A percentile compares a stretch with the other conserved stretches of the same genome.
phyloP scores from a whole-genome alignment of 2,113 vertebrate species.

The Triplophysa dalaica region DNA sequence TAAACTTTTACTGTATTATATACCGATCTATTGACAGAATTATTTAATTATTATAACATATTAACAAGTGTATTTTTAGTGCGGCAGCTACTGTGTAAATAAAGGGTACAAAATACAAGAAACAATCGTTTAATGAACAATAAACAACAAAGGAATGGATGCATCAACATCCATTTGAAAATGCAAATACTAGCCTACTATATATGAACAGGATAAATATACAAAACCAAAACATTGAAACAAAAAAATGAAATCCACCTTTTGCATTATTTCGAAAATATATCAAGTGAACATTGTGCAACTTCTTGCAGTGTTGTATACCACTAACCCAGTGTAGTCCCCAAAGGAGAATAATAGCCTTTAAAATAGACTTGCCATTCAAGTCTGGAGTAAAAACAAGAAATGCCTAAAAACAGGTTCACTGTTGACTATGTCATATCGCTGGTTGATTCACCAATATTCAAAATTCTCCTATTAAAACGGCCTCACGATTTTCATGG shows the following conservation, averaged over 20 bases:
- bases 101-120: neutral
- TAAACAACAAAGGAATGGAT: neutral
- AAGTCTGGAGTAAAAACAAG: neutral
- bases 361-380: neutral
- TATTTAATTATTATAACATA: neutral
- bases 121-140: neutral
- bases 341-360: neutral
- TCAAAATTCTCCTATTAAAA: constrained; percentile 34
- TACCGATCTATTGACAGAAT: too few relatives aligned
- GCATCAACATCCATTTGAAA: neutral
- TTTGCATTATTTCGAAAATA: neutral
- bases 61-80: neutral
- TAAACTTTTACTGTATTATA: too few relatives aligned
- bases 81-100: neutral
- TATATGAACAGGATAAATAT: neutral
- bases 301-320: neutral
- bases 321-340: constrained; percentile 2
- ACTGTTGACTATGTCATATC: neutral
- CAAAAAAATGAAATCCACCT: neutral
- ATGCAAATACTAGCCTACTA: neutral
- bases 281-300: neutral
- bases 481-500: constrained; percentile 96
- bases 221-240: neutral
- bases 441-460: neutral
- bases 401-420: neutral